phyloP scores from a whole-genome alignment of 2,797 vertebrate species.

The Sternarchorhynchus goeldii region DNA sequence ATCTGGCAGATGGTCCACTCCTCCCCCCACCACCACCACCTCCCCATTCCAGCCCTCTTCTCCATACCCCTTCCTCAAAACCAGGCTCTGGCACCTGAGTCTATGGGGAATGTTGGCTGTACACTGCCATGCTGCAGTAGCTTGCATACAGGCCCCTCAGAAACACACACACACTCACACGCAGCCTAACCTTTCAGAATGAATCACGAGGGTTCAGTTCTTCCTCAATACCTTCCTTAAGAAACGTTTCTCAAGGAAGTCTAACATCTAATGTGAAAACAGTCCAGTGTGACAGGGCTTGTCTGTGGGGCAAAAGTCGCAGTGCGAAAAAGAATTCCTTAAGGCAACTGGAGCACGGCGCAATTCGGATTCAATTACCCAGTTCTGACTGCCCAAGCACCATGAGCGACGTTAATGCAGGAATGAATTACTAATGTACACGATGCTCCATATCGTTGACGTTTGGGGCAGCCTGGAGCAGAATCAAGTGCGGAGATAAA shows the following conservation, averaged over 20 bases:
- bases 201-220: constrained; percentile 56
- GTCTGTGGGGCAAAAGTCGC: constrained; percentile 53
- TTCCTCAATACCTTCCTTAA: constrained; percentile 57
- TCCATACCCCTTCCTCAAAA: constrained; percentile 29
- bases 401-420: constrained; percentile 65
- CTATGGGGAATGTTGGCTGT: constrained; percentile 52
- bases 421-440: constrained; percentile 65
- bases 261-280: constrained; percentile 61
- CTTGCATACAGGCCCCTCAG: constrained; percentile 50
- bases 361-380: constrained; percentile 73
- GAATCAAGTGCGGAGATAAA: constrained; percentile 46
- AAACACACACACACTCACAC: constrained; percentile 52
- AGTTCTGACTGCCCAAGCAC: constrained; percentile 53
- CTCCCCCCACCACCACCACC: constrained; percentile 51
- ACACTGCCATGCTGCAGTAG: constrained; percentile 23
- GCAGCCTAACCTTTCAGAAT: constrained; percentile 54
- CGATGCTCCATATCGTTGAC: constrained; percentile 57
- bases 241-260: constrained; percentile 63
- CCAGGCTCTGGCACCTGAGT: constrained; percentile 54
- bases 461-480: constrained; percentile 59
- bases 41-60: constrained; percentile 44
- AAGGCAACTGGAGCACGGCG: constrained; percentile 62
- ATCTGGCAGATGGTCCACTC: constrained; percentile 71
- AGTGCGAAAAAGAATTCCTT: constrained; percentile 62
- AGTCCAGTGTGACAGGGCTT: constrained; percentile 55